Evolutionary conservation across 2,797 vertebrate species (phyloP), one percentile per base, ranked within the genome.

Genomic region (Myotis vivesi): DNA sequence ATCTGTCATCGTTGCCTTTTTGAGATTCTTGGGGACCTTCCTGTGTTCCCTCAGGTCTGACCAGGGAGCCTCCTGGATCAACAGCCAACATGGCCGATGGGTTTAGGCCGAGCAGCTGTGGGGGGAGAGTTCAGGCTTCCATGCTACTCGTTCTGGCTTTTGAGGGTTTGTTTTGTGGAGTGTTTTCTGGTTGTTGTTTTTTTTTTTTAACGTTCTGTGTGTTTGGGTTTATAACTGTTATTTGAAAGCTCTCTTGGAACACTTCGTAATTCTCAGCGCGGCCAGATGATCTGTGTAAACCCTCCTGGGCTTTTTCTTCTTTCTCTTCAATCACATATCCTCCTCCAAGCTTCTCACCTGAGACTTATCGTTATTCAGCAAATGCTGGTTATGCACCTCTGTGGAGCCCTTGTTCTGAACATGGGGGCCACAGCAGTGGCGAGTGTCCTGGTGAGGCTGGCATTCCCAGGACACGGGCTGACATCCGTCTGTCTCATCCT

Each of bases 81-180:
- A 11, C 17, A 75, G 64, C 79, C 64, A 15, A 0, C 12, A 2
- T 9, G 46, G 68, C 8, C 0, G 0, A 16, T 0, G 0, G 25
- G 33, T 46, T 66, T 30, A 53, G 66, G 17, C 77, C 12, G 4
- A 22, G 28, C 51, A 9, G 41, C 17, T 6, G 51, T 6, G 10
- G 15, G 44, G 28, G 28, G 33, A n/a, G 46, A n/a, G 28, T 19
- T 46, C 5, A 36, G 28, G 20, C 38, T 22, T 36, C n/a, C 1
- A 0, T 25, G 5, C 49, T 22, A 2, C 80, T 51, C 1, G 0
- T 23, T 49, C 49, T 41, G 5, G 30, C 22, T 71, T 72, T 82
- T 13, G 11, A 23, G 72, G 28, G 17, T 1, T 59, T 25, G 23
- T 85, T 46, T 55, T 76, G 46, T 64, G 38, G 36, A 30, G 30